phyloP scores from a whole-genome alignment of 35 echinoderm and acorn worm species.

The Heliocidaris erythrogramma region DNA sequence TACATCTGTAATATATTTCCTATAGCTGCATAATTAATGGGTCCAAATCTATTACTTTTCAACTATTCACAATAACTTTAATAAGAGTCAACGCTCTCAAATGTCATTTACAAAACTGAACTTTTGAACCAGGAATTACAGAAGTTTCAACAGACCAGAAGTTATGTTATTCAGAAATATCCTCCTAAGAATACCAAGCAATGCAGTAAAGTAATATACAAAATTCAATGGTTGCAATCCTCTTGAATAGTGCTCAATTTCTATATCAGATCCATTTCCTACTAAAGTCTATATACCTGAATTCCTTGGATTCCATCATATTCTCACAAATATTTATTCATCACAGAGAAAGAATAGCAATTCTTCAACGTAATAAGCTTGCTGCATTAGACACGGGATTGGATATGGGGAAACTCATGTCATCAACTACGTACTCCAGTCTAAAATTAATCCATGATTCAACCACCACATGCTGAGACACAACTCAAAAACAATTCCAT shows the following conservation, averaged over 20 bases:
- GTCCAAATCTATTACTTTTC: no score
- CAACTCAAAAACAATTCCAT: not conserved
- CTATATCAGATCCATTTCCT: not conserved
- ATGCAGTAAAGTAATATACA: no score
- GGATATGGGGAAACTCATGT: not conserved
- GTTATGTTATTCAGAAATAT: no score
- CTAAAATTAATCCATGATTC: constrained; percentile 5
- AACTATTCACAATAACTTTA: no score
- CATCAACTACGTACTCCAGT: not conserved
- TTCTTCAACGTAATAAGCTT: not conserved
- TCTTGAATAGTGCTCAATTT: not conserved
- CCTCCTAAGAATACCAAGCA: no score
- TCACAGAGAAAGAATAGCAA: not conserved
- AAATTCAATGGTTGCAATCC: no score
- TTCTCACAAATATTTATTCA: not conserved
- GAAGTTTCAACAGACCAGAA: no score
- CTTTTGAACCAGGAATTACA: no score
- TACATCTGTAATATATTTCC: no score
- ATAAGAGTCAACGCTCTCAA: no score
- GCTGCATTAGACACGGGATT: not conserved
- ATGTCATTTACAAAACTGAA: no score
- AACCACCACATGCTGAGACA: not conserved
- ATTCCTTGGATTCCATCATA: not conserved
- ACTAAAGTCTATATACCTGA: not conserved
- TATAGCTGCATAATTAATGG: no score